Percentiles rank a stretch among this genome's conserved stretches.
Conservation (phyloP, 64 coral and sea anemone genomes). For the Pachyseris speciosa region DNA sequence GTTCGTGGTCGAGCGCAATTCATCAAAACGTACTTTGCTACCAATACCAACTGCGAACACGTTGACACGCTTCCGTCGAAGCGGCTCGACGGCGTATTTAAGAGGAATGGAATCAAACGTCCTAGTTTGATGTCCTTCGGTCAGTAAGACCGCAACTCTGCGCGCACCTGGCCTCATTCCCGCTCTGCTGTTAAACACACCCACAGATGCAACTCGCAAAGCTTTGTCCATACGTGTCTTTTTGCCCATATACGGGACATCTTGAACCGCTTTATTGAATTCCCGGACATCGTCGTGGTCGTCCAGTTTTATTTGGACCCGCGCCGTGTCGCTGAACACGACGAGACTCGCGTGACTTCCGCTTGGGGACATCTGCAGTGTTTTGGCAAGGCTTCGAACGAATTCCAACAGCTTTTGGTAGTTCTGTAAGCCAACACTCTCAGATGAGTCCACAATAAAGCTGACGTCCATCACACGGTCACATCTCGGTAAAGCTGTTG, state of each 20-base stretch:
- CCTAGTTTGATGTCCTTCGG: constrained; percentile 89
- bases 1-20: constrained; percentile 59
- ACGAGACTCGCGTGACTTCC: constrained; percentile 70
- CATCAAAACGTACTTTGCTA: constrained; percentile 19
- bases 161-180: constrained; percentile 48
- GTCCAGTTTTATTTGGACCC: constrained; percentile 66
- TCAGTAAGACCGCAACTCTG: constrained; percentile 78
- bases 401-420: constrained; percentile 73
- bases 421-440: constrained; percentile 74
- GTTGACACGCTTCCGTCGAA: constrained; percentile 56
- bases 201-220: constrained; percentile 52
- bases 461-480: constrained; percentile 70
- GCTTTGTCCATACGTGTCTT: constrained; percentile 90
- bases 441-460: constrained; percentile 85
- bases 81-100: constrained; percentile 52
- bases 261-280: constrained; percentile 70
- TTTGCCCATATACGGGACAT: constrained; percentile 29
- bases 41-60: constrained; percentile 86
- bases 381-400: constrained; percentile 64
- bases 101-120: constrained; percentile 75
- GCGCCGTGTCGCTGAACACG: constrained; percentile 73
- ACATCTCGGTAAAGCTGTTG: constrained; percentile 40
- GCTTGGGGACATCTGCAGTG: constrained; percentile 27
- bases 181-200: constrained; percentile 63
- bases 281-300: constrained; percentile 39